Conservation (phyloP, 2,888 invertebrate species). For the Steinernema scapterisci region DNA sequence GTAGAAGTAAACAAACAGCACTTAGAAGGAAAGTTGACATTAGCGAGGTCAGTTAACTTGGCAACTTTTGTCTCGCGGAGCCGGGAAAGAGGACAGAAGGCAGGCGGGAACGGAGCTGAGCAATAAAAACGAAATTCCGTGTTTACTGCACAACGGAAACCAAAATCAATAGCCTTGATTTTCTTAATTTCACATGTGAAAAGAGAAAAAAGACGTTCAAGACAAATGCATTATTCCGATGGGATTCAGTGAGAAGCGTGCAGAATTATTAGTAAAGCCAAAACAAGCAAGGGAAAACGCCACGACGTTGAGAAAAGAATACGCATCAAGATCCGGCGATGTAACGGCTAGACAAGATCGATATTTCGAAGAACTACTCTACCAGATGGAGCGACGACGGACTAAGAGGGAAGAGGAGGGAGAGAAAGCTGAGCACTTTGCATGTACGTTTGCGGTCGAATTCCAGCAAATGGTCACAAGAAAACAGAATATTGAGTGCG, state of each 20-base stretch:
- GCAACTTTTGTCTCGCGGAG: too few species aligned
- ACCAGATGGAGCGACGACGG: constrained; percentile 31
- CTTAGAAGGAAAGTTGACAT: not conserved
- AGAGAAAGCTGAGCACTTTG: constrained; percentile 32
- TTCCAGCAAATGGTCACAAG: constrained; percentile 12
- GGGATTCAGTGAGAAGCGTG: constrained; percentile 2
- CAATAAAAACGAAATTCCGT: too few species aligned
- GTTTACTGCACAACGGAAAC: too few species aligned
- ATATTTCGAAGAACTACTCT: constrained; percentile 31
- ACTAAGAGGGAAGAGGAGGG: constrained; percentile 26
- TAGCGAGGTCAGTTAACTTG: too few species aligned
- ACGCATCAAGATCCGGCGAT: constrained; percentile 30
- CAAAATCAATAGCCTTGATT: too few species aligned
- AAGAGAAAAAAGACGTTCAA: not conserved
- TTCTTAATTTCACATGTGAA: too few species aligned
- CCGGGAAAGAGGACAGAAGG: too few species aligned
- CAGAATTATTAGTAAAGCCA: constrained; percentile 29
- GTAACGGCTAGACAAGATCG: constrained; percentile 30
- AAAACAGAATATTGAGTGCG: constrained; percentile 16
- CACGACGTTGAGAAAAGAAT: constrained; percentile 28
- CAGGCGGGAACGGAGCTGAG: too few species aligned
- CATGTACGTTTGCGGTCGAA: not conserved
- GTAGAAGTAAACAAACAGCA: not conserved
- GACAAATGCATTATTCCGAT: constrained; percentile 10
- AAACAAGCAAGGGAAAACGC: constrained; percentile 24